These are phyloP conservation scores for Diprion similis DNA, from an alignment of 1,140 invertebrate genomes.

Conservation along the genomic window DNA sequence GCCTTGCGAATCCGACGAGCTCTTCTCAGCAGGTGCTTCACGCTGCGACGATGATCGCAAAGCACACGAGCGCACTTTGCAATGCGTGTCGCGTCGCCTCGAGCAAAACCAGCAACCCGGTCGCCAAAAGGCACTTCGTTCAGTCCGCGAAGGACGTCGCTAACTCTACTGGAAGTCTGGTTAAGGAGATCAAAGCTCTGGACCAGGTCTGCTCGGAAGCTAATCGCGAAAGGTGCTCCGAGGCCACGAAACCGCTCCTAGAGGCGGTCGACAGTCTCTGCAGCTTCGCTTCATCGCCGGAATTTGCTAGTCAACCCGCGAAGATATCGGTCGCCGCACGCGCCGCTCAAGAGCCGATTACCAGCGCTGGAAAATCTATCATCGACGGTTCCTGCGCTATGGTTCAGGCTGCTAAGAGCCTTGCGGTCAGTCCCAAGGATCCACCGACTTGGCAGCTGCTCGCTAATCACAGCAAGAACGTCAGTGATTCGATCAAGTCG, in stretches of 20 bases:
- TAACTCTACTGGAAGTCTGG: slow-evolving; percentile 92
- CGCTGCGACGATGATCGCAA: slow-evolving; percentile 93
- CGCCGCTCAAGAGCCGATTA: slow-evolving; percentile 86
- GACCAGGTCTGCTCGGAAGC: slow-evolving; percentile 84
- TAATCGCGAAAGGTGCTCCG: slow-evolving; percentile 78
- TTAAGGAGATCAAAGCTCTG: slow-evolving; percentile 93
- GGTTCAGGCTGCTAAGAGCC: slow-evolving; percentile 87
- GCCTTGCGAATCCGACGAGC: slow-evolving; percentile 76
- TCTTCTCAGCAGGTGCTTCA: slow-evolving; percentile 86
- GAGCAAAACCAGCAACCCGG: slow-evolving; percentile 89
- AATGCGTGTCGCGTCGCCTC: slow-evolving; percentile 94
- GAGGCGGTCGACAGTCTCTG: slow-evolving; percentile 93
- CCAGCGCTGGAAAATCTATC: slow-evolving; percentile 81
- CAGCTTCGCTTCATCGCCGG: slow-evolving; percentile 87
- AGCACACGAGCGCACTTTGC: slow-evolving; percentile 95
- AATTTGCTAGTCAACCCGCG: slow-evolving; percentile 91
- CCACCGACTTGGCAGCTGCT: slow-evolving; percentile 92
- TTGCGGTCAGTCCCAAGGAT: slow-evolving; percentile 90
- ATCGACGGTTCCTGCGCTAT: slow-evolving; percentile 88
- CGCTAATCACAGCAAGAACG: slow-evolving; percentile 91
- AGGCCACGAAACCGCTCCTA: slow-evolving; percentile 84
- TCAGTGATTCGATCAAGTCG: slow-evolving; percentile 95
- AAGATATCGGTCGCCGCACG: slow-evolving; percentile 83
- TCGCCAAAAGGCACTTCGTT: slow-evolving; percentile 95
- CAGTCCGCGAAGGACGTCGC: slow-evolving; percentile 98